These are phyloP conservation scores for Cantharis flavilabris DNA, from an alignment of 2,888 invertebrate species.

Conservation along the genomic window DNA sequence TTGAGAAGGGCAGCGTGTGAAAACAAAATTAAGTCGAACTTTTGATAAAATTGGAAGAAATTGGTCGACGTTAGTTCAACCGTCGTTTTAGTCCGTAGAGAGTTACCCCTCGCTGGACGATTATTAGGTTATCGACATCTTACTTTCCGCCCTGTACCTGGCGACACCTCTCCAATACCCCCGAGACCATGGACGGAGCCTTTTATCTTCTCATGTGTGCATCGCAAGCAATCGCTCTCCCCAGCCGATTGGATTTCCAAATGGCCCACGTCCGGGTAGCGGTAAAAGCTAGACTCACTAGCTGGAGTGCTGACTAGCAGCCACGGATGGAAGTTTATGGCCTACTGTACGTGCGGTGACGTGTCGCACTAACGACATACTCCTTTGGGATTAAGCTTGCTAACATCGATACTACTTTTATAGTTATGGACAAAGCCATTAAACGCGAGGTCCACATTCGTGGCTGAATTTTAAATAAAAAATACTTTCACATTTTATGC, in stretches of 20 bases:
- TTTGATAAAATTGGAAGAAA: slow-evolving; percentile 66
- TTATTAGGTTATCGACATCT: slow-evolving; percentile 55
- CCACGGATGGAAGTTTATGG: slow-evolving; percentile 51
- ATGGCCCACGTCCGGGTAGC: slow-evolving; percentile 43
- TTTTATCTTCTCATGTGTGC: slow-evolving; percentile 47
- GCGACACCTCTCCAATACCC: slow-evolving; percentile 42
- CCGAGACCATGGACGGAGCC: slow-evolving; percentile 37
- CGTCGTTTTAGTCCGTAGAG: slow-evolving; percentile 50
- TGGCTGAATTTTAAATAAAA: not conserved
- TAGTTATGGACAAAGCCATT: slow-evolving; percentile 3
- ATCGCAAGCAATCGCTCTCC: slow-evolving; percentile 41
- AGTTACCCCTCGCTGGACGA: slow-evolving; percentile 53
- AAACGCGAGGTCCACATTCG: not conserved
- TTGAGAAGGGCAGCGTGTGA: slow-evolving; percentile 56
- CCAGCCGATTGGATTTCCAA: slow-evolving; percentile 41
- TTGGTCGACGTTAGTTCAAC: slow-evolving; percentile 57
- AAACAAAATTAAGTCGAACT: slow-evolving; percentile 63
- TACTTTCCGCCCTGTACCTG: slow-evolving; percentile 37
- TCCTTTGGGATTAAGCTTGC: slow-evolving; percentile 43
- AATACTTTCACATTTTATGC: not conserved
- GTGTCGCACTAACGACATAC: slow-evolving; percentile 52
- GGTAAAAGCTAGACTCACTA: slow-evolving; percentile 43
- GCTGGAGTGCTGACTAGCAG: slow-evolving; percentile 53
- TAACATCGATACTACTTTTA: slow-evolving; percentile 8
- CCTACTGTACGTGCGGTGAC: slow-evolving; percentile 52